Conservation (phyloP, 2,888 invertebrate species). For the Mythimna loreyi region DNA sequence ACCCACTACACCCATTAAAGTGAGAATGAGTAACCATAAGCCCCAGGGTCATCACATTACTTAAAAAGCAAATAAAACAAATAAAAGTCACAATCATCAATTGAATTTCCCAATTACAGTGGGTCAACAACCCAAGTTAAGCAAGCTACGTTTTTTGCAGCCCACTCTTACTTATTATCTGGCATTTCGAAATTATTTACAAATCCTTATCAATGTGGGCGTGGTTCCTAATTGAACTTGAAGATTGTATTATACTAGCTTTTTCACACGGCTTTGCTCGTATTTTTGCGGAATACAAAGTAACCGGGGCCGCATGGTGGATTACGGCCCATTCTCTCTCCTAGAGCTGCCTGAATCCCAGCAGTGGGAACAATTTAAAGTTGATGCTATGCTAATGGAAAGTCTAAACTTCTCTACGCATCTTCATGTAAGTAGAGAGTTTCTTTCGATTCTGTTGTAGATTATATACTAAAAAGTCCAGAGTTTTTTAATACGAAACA, state of each 20-base stretch:
- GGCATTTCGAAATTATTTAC: slow-evolving; percentile 50
- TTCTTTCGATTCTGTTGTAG: too few relatives aligned
- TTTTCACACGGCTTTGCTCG: neutral
- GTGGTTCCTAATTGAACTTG: slow-evolving; percentile 45
- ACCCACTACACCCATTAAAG: slow-evolving; percentile 1
- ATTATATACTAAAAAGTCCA: too few relatives aligned
- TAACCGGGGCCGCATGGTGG: too few relatives aligned
- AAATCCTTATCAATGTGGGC: slow-evolving; percentile 49
- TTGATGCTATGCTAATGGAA: too few relatives aligned
- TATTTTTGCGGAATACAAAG: too few relatives aligned
- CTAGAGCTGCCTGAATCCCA: too few relatives aligned
- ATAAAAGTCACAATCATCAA: slow-evolving; percentile 60
- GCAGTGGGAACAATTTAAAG: too few relatives aligned
- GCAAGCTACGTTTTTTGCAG: slow-evolving; percentile 56
- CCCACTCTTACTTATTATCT: slow-evolving; percentile 53
- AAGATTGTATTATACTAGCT: slow-evolving; percentile 1
- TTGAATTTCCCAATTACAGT: slow-evolving; percentile 59
- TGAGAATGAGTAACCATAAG: slow-evolving; percentile 37
- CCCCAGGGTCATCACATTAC: slow-evolving; percentile 39
- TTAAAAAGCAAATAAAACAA: slow-evolving; percentile 51
- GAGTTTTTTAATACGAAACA: neutral
- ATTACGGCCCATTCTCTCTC: too few relatives aligned
- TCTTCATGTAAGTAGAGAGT: too few relatives aligned
- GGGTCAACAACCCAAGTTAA: slow-evolving; percentile 58
- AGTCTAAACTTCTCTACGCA: too few relatives aligned